phyloP scores from a whole-genome alignment of 1,140 invertebrate genomes.

The Trichonephila inaurata region DNA sequence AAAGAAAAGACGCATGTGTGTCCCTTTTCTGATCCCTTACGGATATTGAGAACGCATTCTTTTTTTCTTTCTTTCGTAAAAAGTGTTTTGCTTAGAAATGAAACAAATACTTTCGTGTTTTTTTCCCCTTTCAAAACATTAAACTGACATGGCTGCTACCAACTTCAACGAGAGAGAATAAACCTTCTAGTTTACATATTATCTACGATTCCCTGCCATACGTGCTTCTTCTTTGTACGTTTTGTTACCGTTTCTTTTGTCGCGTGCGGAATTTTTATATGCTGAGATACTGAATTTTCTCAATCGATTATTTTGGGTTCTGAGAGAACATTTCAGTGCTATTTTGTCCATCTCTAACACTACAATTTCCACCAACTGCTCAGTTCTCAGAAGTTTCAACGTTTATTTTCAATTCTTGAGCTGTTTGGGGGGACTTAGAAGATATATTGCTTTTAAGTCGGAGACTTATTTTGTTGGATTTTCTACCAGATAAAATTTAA shows the following conservation, averaged over 20 bases:
- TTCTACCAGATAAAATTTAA: not conserved
- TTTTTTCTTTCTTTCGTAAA: not conserved
- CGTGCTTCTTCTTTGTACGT: not conserved
- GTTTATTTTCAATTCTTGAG: constrained; percentile 3
- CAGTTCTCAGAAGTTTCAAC: constrained; percentile 13
- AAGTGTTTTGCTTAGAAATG: not conserved
- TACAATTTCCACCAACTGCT: constrained; percentile 12
- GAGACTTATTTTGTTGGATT: not conserved
- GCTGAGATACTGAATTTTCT: not conserved
- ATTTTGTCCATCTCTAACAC: constrained; percentile 12
- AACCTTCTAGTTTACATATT: constrained; percentile 25
- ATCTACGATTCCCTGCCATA: not conserved
- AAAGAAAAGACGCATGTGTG: not conserved
- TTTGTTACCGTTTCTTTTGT: not conserved
- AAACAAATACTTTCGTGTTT: constrained; percentile 7
- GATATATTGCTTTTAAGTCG: not conserved
- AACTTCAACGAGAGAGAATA: constrained; percentile 4
- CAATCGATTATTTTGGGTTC: constrained; percentile 3
- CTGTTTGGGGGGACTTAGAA: not conserved
- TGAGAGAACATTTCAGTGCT: not conserved
- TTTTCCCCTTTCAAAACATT: not conserved
- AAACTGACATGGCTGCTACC: not conserved
- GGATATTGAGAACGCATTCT: not conserved
- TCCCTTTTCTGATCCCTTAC: not conserved
- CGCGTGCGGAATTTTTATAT: not conserved